Conservation (phyloP, 2,113 vertebrate genomes). For the Rhinoderma darwinii region DNA sequence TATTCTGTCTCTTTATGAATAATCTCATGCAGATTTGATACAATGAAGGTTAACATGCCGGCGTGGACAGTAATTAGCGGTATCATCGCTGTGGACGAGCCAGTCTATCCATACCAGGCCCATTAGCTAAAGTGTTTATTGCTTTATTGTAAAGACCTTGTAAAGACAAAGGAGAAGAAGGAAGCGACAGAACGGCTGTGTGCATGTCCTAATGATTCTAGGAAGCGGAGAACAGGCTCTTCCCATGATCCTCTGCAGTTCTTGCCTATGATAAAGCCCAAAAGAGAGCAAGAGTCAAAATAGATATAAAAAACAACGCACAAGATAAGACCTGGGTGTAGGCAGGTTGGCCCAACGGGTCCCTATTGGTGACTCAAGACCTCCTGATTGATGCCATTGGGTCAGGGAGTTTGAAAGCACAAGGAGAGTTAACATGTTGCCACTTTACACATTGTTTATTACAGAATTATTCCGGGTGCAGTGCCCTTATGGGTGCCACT, state of each 20-base stretch:
- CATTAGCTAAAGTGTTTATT: slow-evolving; percentile 53
- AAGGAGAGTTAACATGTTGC: too few relatives aligned
- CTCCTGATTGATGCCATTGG: too few relatives aligned
- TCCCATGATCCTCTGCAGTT: background rate
- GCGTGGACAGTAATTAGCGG: slow-evolving; percentile 20
- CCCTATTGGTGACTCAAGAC: too few relatives aligned
- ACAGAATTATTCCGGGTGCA: too few relatives aligned
- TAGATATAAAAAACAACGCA: background rate
- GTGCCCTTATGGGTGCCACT: too few relatives aligned
- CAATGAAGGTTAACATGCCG: slow-evolving; percentile 40
- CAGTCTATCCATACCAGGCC: slow-evolving; percentile 9
- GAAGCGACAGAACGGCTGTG: background rate
- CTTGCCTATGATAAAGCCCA: background rate
- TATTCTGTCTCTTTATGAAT: background rate
- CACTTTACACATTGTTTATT: too few relatives aligned
- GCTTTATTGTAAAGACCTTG: slow-evolving; percentile 35
- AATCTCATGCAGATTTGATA: slow-evolving; percentile 22
- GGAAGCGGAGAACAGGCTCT: background rate
- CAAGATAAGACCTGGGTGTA: too few relatives aligned
- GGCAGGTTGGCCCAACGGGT: too few relatives aligned
- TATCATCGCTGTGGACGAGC: background rate
- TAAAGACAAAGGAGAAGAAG: slow-evolving; percentile 13
- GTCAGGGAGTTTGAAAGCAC: too few relatives aligned
- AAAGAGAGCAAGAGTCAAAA: background rate
- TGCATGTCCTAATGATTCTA: background rate